These are phyloP conservation scores for Hystrix cristata DNA, from an alignment of 2,113 vertebrate species.

Conservation along the genomic window DNA sequence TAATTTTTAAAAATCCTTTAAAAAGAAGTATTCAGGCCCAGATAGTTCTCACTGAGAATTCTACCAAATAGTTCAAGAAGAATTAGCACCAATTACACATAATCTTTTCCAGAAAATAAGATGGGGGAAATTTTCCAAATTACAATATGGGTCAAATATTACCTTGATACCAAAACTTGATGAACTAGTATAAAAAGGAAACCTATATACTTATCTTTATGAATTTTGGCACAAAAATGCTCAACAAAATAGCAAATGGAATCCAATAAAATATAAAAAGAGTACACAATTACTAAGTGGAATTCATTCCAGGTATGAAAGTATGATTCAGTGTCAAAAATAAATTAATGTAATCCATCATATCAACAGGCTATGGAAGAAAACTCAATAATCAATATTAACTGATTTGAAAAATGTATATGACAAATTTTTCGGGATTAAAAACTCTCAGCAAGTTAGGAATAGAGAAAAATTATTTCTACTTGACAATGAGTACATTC, in stretches of 20 bases:
- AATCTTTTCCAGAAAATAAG: conserved; percentile 27
- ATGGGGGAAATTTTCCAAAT: not conserved
- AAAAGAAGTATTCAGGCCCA: not conserved
- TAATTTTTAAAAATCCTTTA: conserved; percentile 8
- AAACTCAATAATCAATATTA: conserved; percentile 42
- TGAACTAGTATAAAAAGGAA: not conserved
- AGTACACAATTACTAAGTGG: not conserved
- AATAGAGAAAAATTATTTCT: not conserved
- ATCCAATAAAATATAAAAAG: not conserved
- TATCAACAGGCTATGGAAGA: conserved; percentile 34
- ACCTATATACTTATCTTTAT: not conserved
- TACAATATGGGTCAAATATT: conserved; percentile 9
- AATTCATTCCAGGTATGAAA: conserved; percentile 23
- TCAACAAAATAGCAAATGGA: conserved; percentile 23
- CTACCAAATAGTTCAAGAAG: conserved; percentile 30
- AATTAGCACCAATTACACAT: not conserved
- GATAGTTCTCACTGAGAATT: not conserved
- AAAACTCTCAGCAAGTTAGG: not conserved
- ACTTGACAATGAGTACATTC: not conserved
- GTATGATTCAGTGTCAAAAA: not conserved
- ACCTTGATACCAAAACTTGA: not conserved
- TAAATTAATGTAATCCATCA: conserved; percentile 5
- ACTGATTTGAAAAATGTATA: conserved; percentile 53
- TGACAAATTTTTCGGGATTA: conserved; percentile 35
- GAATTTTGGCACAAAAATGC: not conserved